A percentile compares a stretch with the other conserved stretches of the same genome.
Evolutionary conservation across 1,140 invertebrate species (phyloP).

Genomic region (Bilobella aurantiaca): DNA sequence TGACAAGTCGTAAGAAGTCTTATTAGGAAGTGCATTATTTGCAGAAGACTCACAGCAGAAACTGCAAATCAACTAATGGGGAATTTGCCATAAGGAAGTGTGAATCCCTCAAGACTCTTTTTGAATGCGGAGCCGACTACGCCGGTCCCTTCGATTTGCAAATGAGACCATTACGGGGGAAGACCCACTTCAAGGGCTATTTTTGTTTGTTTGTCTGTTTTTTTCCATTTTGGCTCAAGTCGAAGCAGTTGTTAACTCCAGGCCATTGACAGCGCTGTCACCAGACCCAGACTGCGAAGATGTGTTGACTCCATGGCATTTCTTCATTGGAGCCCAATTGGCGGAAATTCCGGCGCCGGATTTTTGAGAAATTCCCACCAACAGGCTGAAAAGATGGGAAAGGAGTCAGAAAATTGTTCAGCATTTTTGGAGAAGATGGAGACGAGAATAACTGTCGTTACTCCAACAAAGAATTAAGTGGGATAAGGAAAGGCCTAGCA

Average conservation of each 20-base stretch:
- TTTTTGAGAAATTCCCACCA: background rate
- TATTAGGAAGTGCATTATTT: conserved; percentile 36
- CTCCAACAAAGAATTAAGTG: conserved; percentile 9
- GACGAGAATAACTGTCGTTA: background rate
- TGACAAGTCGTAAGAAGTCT: conserved; percentile 23
- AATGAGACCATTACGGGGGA: conserved; percentile 19
- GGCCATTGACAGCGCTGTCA: conserved; percentile 31
- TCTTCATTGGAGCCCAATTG: background rate
- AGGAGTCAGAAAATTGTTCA: conserved; percentile 8
- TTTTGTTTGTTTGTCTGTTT: conserved; percentile 35
- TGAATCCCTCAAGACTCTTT: conserved; percentile 18
- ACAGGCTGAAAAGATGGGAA: conserved; percentile 9
- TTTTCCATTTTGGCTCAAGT: conserved; percentile 34
- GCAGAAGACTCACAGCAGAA: conserved; percentile 15
- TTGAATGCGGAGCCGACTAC: conserved; percentile 36
- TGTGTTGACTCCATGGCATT: conserved; percentile 33
- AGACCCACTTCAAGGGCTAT: conserved; percentile 42
- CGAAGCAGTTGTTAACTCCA: conserved; percentile 36
- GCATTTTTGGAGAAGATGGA: conserved; percentile 12
- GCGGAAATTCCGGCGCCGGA: conserved; percentile 1
- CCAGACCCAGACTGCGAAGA: conserved; percentile 35
- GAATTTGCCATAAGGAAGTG: conserved; percentile 30
- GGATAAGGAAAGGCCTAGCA: background rate
- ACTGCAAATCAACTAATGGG: conserved; percentile 35
- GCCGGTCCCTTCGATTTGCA: conserved; percentile 38